A percentile compares a stretch with the other conserved stretches of the same genome.
phyloP scores from a whole-genome alignment of 2,888 invertebrate genomes.

The Lasioglossum lativentre region DNA sequence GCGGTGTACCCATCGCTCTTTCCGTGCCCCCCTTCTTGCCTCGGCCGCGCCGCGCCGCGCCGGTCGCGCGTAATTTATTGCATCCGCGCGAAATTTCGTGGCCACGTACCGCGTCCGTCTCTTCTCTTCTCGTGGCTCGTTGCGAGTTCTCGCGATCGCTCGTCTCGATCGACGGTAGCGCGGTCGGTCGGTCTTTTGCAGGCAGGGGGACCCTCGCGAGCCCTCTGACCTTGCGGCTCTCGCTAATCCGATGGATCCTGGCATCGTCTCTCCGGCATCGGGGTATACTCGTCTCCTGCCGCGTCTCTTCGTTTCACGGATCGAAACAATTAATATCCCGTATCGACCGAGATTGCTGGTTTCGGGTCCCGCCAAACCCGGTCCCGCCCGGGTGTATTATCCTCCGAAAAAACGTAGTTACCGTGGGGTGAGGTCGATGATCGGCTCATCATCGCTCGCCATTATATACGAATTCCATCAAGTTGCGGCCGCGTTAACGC shows the following conservation, averaged over 20 bases:
- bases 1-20: slow-evolving; percentile 72
- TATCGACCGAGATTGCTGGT: neutral
- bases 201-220: neutral
- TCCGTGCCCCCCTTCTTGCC: slow-evolving; percentile 43
- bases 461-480: slow-evolving; percentile 35
- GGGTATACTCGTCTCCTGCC: neutral
- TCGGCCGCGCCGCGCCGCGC: neutral
- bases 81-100: slow-evolving; percentile 77
- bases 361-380: neutral
- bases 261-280: neutral
- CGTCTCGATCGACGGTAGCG: slow-evolving; percentile 50
- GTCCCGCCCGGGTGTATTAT: neutral
- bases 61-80: slow-evolving; percentile 76
- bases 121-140: neutral
- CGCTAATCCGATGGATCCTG: slow-evolving; percentile 55
- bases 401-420: neutral
- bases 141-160: slow-evolving; percentile 28
- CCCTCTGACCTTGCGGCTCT: slow-evolving; percentile 22
- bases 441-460: slow-evolving; percentile 11
- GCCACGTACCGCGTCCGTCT: slow-evolving; percentile 36
- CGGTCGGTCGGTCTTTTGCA: neutral
- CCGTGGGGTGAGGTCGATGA: neutral
- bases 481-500: slow-evolving; percentile 12
- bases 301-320: neutral
- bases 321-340: neutral